Conservation (phyloP, 2,797 vertebrate genomes). For the Pseudochaenichthys georgianus region DNA sequence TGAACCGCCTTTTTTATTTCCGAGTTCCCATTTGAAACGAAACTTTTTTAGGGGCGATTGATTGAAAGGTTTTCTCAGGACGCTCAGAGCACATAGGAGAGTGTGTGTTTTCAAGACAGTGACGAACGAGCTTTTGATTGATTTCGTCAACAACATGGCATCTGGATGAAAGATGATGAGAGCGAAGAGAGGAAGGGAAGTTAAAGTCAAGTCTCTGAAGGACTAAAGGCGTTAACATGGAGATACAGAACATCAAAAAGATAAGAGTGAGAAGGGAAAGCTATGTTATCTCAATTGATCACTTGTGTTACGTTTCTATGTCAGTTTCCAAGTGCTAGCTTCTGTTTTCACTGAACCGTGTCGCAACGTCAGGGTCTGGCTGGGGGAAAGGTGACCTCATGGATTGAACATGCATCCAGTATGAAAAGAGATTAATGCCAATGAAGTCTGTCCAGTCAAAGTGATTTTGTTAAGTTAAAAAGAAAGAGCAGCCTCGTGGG, state of each 20-base stretch:
- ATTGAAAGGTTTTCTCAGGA: constrained; percentile 61
- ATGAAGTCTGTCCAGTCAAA: constrained; percentile 7
- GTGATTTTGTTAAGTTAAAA: constrained; percentile 20
- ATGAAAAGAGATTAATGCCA: background rate
- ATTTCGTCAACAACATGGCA: constrained; percentile 67
- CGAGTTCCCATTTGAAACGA: constrained; percentile 33
- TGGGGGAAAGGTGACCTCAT: constrained; percentile 37
- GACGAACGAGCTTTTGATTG: constrained; percentile 67
- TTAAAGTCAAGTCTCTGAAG: background rate
- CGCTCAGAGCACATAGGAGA: background rate
- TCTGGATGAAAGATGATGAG: constrained; percentile 67
- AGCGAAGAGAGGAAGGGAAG: constrained; percentile 6
- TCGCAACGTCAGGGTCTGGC: constrained; percentile 35
- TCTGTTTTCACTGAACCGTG: constrained; percentile 44
- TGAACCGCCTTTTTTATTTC: constrained; percentile 66
- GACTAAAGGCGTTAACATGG: too few relatives aligned
- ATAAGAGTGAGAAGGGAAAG: background rate
- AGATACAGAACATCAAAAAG: background rate
- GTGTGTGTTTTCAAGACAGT: constrained; percentile 42
- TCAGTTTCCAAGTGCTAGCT: constrained; percentile 28
- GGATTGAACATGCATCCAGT: constrained; percentile 23
- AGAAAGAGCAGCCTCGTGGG: constrained; percentile 1
- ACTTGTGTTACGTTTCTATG: constrained; percentile 18
- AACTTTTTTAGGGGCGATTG: constrained; percentile 27
- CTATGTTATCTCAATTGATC: constrained; percentile 18